Evolutionary conservation across 2,113 vertebrate genomes (phyloP).

Genomic region (Odobenus rosmarus): DNA sequence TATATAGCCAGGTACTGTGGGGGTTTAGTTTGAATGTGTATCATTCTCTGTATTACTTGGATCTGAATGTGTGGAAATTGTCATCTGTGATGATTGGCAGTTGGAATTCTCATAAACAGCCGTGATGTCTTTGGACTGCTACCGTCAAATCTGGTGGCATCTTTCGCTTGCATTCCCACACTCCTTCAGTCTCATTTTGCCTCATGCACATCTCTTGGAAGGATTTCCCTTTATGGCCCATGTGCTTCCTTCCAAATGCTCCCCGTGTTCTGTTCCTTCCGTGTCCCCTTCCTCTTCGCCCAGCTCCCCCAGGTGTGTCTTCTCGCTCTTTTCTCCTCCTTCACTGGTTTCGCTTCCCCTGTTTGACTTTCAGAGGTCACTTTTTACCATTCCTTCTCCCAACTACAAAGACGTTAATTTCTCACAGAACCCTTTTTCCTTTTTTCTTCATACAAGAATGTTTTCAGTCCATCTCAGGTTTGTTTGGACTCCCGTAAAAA

Average conservation of each 20-base stretch:
- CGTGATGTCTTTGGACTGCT: background rate
- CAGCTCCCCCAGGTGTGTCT: background rate
- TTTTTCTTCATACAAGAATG: background rate
- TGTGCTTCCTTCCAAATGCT: background rate
- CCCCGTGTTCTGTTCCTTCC: background rate
- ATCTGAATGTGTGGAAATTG: background rate
- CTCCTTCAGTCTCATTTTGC: background rate
- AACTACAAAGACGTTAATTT: background rate
- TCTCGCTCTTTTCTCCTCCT: background rate
- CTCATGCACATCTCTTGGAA: background rate
- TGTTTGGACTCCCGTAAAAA: background rate
- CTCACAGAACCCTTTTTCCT: background rate
- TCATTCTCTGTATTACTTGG: background rate
- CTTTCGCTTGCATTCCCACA: accelerated
- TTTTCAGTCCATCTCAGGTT: background rate
- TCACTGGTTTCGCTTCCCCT: background rate
- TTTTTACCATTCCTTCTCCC: background rate
- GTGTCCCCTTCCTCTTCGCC: background rate
- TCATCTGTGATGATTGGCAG: background rate
- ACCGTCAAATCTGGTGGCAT: background rate
- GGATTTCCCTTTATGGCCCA: background rate
- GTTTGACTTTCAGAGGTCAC: background rate
- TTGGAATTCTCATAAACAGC: background rate
- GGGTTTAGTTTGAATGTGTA: constrained; percentile 20
- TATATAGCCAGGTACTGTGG: constrained; percentile 98